Evolutionary conservation across 1,140 invertebrate species (phyloP).

Genomic region (Pogonognathellus flavescens): DNA sequence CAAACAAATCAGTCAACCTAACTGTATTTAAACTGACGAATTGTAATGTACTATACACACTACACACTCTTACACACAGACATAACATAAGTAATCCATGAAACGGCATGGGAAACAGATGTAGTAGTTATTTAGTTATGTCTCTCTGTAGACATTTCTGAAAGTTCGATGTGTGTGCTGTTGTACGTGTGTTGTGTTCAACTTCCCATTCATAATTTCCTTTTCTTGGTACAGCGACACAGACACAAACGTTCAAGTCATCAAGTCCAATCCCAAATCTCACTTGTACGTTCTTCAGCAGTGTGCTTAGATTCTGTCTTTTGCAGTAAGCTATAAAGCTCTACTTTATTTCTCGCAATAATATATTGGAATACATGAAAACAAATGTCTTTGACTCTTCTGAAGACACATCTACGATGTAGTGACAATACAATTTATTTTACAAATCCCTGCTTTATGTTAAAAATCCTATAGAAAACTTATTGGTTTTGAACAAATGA

Average conservation of each 20-base stretch:
- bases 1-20: conserved; percentile 44
- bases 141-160: neutral
- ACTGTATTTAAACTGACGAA: conserved; percentile 11
- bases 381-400: too few species aligned
- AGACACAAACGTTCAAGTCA: neutral
- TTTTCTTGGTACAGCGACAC: neutral
- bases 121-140: neutral
- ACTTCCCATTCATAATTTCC: conserved; percentile 4
- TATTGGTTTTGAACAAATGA: too few species aligned
- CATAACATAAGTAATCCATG: conserved; percentile 50
- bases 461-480: too few species aligned
- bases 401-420: too few species aligned
- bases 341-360: neutral
- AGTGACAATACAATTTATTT: too few species aligned
- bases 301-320: too few species aligned
- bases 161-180: neutral
- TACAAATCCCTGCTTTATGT: too few species aligned
- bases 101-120: conserved; percentile 41
- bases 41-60: neutral
- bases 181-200: neutral
- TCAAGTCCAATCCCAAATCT: neutral
- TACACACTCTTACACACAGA: neutral
- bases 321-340: neutral
- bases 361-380: neutral
- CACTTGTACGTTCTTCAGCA: too few species aligned